phyloP scores from a whole-genome alignment of 2,113 vertebrate species.

The Stictonetta naevosa region DNA sequence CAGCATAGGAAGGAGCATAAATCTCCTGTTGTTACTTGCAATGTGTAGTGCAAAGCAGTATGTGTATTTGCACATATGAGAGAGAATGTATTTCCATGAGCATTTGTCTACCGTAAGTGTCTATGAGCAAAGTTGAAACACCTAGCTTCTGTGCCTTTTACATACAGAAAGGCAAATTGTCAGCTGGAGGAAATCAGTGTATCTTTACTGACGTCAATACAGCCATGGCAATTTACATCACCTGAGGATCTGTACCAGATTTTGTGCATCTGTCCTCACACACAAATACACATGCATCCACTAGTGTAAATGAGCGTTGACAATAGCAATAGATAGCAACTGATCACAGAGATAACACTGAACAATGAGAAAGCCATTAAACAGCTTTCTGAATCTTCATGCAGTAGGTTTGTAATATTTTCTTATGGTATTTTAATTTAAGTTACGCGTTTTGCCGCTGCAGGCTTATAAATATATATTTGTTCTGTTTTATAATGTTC shows the following conservation, averaged over 20 bases:
- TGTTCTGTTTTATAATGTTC: not conserved
- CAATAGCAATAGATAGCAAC: not conserved
- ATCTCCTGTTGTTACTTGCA: not conserved
- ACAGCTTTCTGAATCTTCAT: not conserved
- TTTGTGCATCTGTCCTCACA: not conserved
- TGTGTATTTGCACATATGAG: not conserved
- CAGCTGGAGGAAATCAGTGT: slow-evolving; percentile 21
- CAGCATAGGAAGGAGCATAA: not conserved
- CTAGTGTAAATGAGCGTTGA: not conserved
- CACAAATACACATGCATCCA: not conserved
- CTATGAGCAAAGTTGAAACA: slow-evolving; percentile 16
- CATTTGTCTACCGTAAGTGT: not conserved
- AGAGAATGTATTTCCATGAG: not conserved
- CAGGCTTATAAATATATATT: not conserved
- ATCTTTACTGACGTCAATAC: slow-evolving; percentile 21
- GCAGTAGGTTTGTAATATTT: not conserved
- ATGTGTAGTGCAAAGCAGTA: not conserved
- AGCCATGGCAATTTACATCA: slow-evolving; percentile 32
- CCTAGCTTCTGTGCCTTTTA: slow-evolving; percentile 13
- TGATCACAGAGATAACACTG: not conserved
- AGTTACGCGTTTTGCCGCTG: not conserved
- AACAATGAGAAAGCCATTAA: slow-evolving; percentile 1
- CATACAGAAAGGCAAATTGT: not conserved
- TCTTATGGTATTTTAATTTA: not conserved
- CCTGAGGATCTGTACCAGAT: slow-evolving; percentile 28